Evolutionary conservation across 2,888 invertebrate genomes (phyloP), one percentile per base, ranked within the genome.

Genomic region (Pherbina coryleti): DNA sequence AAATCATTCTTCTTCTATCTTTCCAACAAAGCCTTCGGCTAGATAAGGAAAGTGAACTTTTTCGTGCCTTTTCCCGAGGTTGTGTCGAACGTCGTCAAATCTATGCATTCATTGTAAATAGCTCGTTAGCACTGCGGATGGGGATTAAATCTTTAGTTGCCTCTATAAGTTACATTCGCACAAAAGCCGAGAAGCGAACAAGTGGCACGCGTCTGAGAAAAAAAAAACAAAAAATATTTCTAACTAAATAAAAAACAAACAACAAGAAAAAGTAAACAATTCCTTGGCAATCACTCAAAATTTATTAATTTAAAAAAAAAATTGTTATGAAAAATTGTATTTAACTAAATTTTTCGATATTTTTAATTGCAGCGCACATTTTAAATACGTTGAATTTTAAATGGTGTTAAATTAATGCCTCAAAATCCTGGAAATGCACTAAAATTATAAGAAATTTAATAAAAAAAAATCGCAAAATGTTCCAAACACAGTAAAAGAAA

Each of bases 251-350:
- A 5, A 22, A 60, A 57, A 37, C 4, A 37, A 4, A 37, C 37
- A 4, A 37, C n/a, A 37, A 8, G 8, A 37, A 37, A 44, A 44
- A 44, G 44, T 44, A 44, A 44, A 25, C 25, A 60, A 60, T 60
- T 60, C 28, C 11, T 60, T 60, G 60, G 60, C 60, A 28, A 60
- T 60, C 60, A 60, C 25, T 60, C 60, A 25, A 60, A 60, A 9
- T 28, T 1, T n/a, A 60, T 3, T 28, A 9, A 9, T 25, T 60
- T 3, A 28, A 60, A 60, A 60, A 22, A 28, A 14, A 60, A 60
- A 60, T 28, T 28, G n/a, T 28, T 28, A 28, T 28, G 17, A 60
- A 60, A 11, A 14, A 9, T 55, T 19, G 19, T 55, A 55, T 19
- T 37, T n/a, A n/a, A 67, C 11, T 67, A 17, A 1, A 17, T 28